A percentile compares a stretch with the other conserved stretches of the same genome.
phyloP scores from a whole-genome alignment of 2,888 invertebrate species.

The Belgica antarctica region DNA sequence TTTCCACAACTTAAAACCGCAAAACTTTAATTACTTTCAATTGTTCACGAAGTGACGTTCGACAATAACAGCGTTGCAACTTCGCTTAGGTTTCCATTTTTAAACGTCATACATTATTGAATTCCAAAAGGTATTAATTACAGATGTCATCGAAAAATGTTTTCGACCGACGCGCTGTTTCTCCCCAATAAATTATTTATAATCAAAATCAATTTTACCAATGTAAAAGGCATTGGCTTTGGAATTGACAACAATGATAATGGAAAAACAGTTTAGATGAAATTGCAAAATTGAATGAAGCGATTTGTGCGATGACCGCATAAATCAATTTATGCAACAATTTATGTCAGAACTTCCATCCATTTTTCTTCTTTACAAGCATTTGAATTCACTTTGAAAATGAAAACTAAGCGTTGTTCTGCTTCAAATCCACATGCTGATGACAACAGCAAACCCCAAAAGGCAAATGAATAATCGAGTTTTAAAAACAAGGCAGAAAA shows the following conservation, averaged over 20 bases:
- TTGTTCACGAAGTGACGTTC: no score
- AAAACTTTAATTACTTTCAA: background rate
- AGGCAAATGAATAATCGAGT: conserved; percentile 24
- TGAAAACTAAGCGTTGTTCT: background rate
- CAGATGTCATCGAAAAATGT: conserved; percentile 37
- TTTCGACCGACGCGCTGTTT: background rate
- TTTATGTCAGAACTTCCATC: conserved; percentile 17
- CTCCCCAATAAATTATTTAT: conserved; percentile 2
- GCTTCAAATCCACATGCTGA: conserved; percentile 2
- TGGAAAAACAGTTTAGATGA: background rate
- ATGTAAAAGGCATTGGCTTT: background rate
- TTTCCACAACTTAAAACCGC: background rate
- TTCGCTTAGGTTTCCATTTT: no score
- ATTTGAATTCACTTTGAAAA: background rate
- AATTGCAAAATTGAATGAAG: background rate
- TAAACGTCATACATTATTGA: background rate
- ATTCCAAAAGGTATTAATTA: conserved; percentile 6
- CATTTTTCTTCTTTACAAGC: background rate
- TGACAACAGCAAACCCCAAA: background rate
- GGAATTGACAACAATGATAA: conserved; percentile 15
- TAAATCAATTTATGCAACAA: conserved; percentile 22
- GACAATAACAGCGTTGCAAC: no score
- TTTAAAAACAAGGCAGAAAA: conserved; percentile 5
- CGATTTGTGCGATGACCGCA: conserved; percentile 17
- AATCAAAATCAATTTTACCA: background rate